These are phyloP conservation scores for Pomatorhinus ruficollis DNA, from an alignment of 2,113 vertebrate genomes.

Conservation along the genomic window DNA sequence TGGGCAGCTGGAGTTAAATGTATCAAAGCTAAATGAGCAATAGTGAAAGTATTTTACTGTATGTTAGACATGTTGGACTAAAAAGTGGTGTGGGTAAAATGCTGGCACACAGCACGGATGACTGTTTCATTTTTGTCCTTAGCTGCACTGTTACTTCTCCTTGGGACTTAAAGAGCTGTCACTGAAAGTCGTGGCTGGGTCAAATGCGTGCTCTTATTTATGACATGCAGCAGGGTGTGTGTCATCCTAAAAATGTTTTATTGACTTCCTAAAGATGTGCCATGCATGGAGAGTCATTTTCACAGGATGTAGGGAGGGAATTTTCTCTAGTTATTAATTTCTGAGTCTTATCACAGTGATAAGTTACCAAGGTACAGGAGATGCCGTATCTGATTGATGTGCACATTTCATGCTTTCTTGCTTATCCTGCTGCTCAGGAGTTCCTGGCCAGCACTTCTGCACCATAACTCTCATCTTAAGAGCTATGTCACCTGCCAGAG, in stretches of 20 bases:
- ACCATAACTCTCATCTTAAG: not conserved
- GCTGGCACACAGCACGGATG: not conserved
- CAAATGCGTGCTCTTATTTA: not conserved
- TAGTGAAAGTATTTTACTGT: not conserved
- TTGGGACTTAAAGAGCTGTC: conserved; percentile 6
- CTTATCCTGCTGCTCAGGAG: not conserved
- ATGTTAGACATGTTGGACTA: not conserved
- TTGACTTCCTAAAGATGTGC: conserved; percentile 3
- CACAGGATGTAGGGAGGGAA: not conserved
- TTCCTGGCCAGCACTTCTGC: not conserved
- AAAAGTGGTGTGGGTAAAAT: not conserved
- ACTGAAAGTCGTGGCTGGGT: not conserved
- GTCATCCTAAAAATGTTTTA: conserved; percentile 21
- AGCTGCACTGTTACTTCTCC: not conserved
- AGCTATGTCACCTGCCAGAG: not conserved
- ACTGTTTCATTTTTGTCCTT: not conserved
- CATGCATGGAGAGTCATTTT: not conserved
- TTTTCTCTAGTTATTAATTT: conserved; percentile 30
- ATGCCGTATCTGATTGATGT: not conserved
- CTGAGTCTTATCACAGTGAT: not conserved
- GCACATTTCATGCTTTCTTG: not conserved
- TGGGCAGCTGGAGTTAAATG: not conserved
- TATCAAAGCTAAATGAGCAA: not conserved
- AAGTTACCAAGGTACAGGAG: not conserved
- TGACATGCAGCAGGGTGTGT: not conserved